Conservation (phyloP, 2,888 invertebrate species). For the Cactoblastis cactorum region DNA sequence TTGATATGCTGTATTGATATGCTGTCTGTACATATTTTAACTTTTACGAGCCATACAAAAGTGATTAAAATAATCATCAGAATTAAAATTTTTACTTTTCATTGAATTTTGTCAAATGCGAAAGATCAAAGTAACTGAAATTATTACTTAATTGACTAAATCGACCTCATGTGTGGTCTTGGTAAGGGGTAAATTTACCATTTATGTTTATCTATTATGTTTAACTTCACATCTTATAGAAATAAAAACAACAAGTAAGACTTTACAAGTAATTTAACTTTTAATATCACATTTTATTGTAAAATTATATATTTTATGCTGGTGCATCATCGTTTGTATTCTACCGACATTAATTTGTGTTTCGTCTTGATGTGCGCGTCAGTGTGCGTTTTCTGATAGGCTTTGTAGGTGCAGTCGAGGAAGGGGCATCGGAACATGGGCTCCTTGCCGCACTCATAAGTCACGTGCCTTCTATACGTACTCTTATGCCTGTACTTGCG, state of each 20-base stretch:
- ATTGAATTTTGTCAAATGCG: too few species aligned
- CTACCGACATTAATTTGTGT: slow-evolving; percentile 79
- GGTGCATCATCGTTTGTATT: slow-evolving; percentile 67
- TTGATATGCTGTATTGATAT: too few species aligned
- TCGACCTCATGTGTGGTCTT: too few species aligned
- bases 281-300: slow-evolving; percentile 67
- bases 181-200: too few species aligned
- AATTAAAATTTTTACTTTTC: too few species aligned
- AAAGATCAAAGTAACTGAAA: too few species aligned
- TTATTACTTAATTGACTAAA: too few species aligned
- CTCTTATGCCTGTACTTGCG: slow-evolving; percentile 87
- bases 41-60: too few species aligned
- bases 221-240: background rate
- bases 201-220: too few species aligned
- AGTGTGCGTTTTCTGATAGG: slow-evolving; percentile 74
- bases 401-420: slow-evolving; percentile 70
- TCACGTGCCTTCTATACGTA: slow-evolving; percentile 84
- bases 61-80: too few species aligned
- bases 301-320: slow-evolving; percentile 18
- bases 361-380: slow-evolving; percentile 75
- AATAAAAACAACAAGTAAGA: slow-evolving; percentile 7
- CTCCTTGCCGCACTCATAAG: slow-evolving; percentile 83
- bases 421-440: slow-evolving; percentile 74
- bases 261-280: slow-evolving; percentile 44
- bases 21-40: too few species aligned